phyloP scores from a whole-genome alignment of 2,797 vertebrate species.

The Macrochelys suwanniensis region DNA sequence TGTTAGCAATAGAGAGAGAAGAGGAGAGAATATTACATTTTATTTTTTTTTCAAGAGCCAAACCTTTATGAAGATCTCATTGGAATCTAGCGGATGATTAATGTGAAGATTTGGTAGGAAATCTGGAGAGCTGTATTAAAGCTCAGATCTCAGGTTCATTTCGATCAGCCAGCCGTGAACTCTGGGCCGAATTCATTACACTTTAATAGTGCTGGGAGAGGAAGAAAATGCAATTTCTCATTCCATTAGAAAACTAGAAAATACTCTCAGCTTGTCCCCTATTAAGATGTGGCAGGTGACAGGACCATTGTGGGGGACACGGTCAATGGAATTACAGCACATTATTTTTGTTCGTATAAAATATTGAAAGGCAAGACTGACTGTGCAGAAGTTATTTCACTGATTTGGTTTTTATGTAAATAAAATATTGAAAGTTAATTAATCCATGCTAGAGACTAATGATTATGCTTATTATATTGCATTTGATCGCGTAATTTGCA shows the following conservation, averaged over 20 bases:
- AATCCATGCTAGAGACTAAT: constrained; percentile 91
- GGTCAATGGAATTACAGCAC: constrained; percentile 84
- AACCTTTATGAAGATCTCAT: constrained; percentile 91
- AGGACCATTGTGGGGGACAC: constrained; percentile 88
- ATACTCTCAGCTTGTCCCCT: constrained; percentile 92
- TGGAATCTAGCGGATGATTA: constrained; percentile 91
- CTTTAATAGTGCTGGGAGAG: constrained; percentile 90
- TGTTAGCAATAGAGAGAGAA: constrained; percentile 55
- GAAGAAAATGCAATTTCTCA: constrained; percentile 96
- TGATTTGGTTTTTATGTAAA: constrained; percentile 95
- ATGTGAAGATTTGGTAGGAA: constrained; percentile 95
- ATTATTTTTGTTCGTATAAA: constrained; percentile 88
- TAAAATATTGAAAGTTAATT: constrained; percentile 88
- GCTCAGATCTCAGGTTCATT: constrained; percentile 93
- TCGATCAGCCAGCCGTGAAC: constrained; percentile 95
- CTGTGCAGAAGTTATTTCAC: constrained; percentile 89
- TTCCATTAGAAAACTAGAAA: constrained; percentile 94
- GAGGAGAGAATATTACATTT: constrained; percentile 65
- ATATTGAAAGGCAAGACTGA: constrained; percentile 89
- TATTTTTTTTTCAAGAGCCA: constrained; percentile 54
- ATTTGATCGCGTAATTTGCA: constrained; percentile 91
- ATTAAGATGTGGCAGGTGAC: constrained; percentile 96
- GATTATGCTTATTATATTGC: constrained; percentile 92
- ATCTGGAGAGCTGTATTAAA: constrained; percentile 92
- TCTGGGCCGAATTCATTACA: constrained; percentile 95